Conservation (phyloP, 1,140 invertebrate genomes). For the Heliconius nattereri region DNA sequence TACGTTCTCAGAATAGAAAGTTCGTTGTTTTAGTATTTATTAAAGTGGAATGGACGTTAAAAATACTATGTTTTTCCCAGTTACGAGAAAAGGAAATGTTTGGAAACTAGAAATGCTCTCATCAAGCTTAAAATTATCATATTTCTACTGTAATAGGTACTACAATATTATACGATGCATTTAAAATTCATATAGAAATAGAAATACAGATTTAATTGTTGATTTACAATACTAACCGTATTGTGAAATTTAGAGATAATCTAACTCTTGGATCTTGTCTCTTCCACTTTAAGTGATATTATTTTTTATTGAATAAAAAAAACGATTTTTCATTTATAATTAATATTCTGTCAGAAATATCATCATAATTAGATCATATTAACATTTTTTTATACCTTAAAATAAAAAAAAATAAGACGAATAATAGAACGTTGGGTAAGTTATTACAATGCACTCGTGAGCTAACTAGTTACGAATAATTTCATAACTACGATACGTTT, state of each 20-base stretch:
- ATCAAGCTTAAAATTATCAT: background rate
- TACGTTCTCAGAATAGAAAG: background rate
- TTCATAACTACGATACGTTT: slow-evolving; percentile 36
- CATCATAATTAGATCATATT: too few species aligned
- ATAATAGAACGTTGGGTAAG: background rate
- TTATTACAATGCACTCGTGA: slow-evolving; percentile 22
- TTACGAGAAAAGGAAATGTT: background rate
- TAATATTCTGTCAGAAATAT: too few species aligned
- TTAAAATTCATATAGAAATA: background rate
- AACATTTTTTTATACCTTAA: too few species aligned
- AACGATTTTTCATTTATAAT: too few species aligned
- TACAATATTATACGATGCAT: background rate
- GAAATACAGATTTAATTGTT: too few species aligned
- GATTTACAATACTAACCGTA: too few species aligned
- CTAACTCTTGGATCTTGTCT: too few species aligned
- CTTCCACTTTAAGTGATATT: background rate
- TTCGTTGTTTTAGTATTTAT: background rate
- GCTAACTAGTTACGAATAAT: slow-evolving; percentile 36
- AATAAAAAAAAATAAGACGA: background rate
- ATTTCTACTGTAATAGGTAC: background rate
- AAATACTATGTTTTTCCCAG: background rate
- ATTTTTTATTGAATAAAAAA: too few species aligned
- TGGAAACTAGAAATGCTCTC: background rate
- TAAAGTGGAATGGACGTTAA: background rate
- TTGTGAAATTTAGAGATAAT: too few species aligned